A percentile compares a stretch with the other conserved stretches of the same genome.
Conservation (phyloP, 2,113 vertebrate genomes). For the Petrocephalus microphthalmus region DNA sequence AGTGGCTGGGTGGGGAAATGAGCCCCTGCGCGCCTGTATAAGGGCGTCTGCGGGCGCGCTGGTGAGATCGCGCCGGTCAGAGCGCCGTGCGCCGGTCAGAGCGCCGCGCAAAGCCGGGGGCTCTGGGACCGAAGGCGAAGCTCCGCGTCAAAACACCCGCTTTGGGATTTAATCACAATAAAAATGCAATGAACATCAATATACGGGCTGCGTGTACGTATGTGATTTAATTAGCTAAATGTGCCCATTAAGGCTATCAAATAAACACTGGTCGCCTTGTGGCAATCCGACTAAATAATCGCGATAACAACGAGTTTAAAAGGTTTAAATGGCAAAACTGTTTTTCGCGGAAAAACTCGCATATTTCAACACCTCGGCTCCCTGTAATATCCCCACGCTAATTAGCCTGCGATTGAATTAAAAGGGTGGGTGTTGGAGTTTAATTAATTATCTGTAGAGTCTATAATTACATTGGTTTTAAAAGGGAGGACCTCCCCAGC, state of each 20-base stretch:
- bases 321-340: background rate
- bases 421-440: slow-evolving; percentile 20
- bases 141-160: background rate
- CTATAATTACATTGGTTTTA: slow-evolving; percentile 40
- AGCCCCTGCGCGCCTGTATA: background rate
- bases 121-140: background rate
- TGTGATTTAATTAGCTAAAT: background rate
- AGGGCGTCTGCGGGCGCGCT: background rate
- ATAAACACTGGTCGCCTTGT: background rate
- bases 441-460: slow-evolving; percentile 37
- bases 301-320: background rate
- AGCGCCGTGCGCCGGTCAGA: background rate
- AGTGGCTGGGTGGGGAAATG: slow-evolving; percentile 27
- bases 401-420: slow-evolving; percentile 33
- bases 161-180: background rate
- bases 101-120: background rate
- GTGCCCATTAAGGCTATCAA: background rate
- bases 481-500: slow-evolving; percentile 23
- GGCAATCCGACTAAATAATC: background rate
- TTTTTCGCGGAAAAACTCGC: background rate
- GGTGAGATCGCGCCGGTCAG: background rate
- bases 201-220: background rate
- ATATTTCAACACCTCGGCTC: slow-evolving; percentile 7
- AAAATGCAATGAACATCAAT: background rate
- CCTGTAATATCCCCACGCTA: slow-evolving; percentile 17